Evolutionary conservation across 2,113 vertebrate genomes (phyloP), one percentile per base, ranked within the genome.

Genomic region (Sylvietta virens): DNA sequence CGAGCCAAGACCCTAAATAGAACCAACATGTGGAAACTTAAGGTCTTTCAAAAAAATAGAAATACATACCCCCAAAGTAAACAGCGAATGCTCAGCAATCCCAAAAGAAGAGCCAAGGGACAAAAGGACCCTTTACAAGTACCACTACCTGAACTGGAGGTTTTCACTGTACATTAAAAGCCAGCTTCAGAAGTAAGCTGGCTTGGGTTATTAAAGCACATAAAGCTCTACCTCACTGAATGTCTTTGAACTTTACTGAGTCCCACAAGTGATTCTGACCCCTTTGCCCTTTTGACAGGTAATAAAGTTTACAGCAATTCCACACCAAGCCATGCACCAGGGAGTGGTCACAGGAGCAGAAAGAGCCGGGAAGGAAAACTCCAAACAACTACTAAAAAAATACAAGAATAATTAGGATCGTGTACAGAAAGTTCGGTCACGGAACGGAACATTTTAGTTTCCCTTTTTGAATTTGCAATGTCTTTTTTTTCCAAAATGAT

Each of bases 251-350:
- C 99, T 99, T 99, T 99, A 99, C 98, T 98, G 98, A 99, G 98
- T 98, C 98, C 98, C 98, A 98, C 98, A 99, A 99, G 98, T 98
- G 97, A 98, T 98, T 95, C 98, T 99, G 98, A 99, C 99, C 99
- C 98, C 96, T 98, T 97, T 98, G 97, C 98, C 99, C 98, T 98
- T 99, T 99, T 99, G 98, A 99, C 99, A 99, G 99, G 99, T 99
- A 99, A 99, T 99, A 99, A 99, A 99, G 98, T 99, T 99, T 99
- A 99, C 98, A 98, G 98, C 98, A 98, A 98, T 98, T 98, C 98
- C 98, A 99, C 98, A 98, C 98, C 98, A 99, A 99, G 98, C 99
- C 98, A 98, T 99, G 98, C 98, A 99, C 99, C 98, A 97, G 98
- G 98, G 98, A 98, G 98, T 97, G 97, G 97, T 98, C 97, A 97